Conservation (phyloP, 2,888 invertebrate species). For the Agapostemon virescens region DNA sequence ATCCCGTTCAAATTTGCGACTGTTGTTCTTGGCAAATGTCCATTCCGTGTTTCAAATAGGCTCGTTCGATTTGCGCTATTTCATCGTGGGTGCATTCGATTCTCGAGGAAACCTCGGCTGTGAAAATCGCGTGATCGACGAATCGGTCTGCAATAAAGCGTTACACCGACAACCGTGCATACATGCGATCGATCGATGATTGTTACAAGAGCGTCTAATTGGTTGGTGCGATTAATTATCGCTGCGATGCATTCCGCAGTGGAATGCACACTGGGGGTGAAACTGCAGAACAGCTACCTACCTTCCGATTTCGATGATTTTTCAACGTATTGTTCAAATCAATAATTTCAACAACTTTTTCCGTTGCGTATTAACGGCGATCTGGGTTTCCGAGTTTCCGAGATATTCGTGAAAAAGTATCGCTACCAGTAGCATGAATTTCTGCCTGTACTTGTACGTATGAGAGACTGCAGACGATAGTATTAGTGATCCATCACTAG, state of each 20-base stretch:
- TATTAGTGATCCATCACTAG: too few relatives aligned
- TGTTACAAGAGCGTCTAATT: slow-evolving; percentile 57
- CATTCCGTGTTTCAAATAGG: neutral
- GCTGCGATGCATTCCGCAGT: slow-evolving; percentile 37
- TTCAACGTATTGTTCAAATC: neutral
- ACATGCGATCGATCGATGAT: slow-evolving; percentile 21
- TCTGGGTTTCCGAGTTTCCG: neutral
- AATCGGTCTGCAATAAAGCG: neutral
- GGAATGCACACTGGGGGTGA: slow-evolving; percentile 12
- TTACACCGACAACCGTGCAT: neutral
- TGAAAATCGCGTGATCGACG: slow-evolving; percentile 1
- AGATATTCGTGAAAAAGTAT: neutral
- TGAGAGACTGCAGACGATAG: too few relatives aligned
- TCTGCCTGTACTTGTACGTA: neutral
- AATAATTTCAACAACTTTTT: neutral
- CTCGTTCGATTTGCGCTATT: neutral
- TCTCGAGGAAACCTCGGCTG: slow-evolving; percentile 11
- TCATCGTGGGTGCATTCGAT: neutral
- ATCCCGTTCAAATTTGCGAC: neutral
- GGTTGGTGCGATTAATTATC: slow-evolving; percentile 62
- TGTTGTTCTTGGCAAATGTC: slow-evolving; percentile 7
- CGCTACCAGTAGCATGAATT: neutral
- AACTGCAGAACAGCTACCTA: neutral
- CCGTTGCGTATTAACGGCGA: neutral
- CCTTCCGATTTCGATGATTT: neutral